A percentile compares a stretch with the other conserved stretches of the same genome.
Evolutionary conservation across 2,888 invertebrate species (phyloP).

Genomic region (Hetaerina titia): DNA sequence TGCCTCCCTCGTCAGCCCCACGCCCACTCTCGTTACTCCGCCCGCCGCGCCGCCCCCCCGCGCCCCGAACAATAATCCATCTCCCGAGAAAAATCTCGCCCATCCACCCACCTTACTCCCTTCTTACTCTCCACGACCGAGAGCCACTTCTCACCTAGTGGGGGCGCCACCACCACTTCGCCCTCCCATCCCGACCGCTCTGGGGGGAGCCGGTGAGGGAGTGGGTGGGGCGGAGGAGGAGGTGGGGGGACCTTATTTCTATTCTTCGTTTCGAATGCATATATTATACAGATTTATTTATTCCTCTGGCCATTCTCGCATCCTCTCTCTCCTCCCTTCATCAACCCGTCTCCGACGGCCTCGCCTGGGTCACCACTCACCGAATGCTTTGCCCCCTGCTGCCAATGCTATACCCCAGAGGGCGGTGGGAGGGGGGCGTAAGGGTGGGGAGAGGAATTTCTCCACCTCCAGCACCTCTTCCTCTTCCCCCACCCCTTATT

Average conservation of each 20-base stretch:
- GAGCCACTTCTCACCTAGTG: not conserved
- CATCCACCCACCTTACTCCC: no score
- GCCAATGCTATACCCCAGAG: slow-evolving; percentile 36
- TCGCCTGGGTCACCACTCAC: not conserved
- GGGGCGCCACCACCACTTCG: not conserved
- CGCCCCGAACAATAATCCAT: not conserved
- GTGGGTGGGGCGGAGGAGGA: not conserved
- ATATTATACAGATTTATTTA: slow-evolving; percentile 51
- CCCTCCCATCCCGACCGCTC: not conserved
- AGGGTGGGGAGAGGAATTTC: not conserved
- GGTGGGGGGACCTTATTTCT: not conserved
- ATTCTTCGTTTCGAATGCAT: slow-evolving; percentile 55
- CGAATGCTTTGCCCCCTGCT: slow-evolving; percentile 15
- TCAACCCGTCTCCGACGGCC: slow-evolving; percentile 19
- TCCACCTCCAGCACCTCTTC: not conserved
- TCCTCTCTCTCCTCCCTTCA: slow-evolving; percentile 6
- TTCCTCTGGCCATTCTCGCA: not conserved
- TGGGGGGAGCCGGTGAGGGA: not conserved
- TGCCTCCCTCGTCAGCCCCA: no score
- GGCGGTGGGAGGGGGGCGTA: not conserved
- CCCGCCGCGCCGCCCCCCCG: not conserved
- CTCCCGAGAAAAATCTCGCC: not conserved
- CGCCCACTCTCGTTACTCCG: no score
- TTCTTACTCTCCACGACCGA: not conserved
- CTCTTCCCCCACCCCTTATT: not conserved